phyloP scores from a whole-genome alignment of 2,797 vertebrate genomes.

The Alcedo quadribrachys region DNA sequence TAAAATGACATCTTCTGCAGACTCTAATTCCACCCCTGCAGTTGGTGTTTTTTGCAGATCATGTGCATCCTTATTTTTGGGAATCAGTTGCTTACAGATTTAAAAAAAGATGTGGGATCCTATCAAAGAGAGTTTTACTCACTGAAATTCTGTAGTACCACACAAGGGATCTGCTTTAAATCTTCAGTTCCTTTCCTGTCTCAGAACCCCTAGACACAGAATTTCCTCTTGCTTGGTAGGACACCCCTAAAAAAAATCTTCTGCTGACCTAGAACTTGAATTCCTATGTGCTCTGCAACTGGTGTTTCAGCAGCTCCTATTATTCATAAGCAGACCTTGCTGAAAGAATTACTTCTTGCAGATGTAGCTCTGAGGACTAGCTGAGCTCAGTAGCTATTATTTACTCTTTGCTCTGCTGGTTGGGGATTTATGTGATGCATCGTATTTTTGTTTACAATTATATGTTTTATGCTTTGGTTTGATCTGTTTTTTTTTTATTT shows the following conservation, averaged over 20 bases:
- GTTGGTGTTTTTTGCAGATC: not conserved
- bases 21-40: not conserved
- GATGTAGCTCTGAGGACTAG: not conserved
- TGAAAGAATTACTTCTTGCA: not conserved
- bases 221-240: not conserved
- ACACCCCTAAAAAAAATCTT: rapidly evolving
- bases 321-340: not conserved
- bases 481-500: constrained; percentile 65
- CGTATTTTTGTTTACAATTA: constrained; percentile 51
- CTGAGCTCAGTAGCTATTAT: not conserved
- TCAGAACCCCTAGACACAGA: not conserved
- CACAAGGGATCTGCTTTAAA: not conserved
- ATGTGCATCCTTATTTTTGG: not conserved
- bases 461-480: constrained; percentile 72
- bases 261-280: not conserved
- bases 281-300: not conserved
- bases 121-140: not conserved
- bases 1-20: not conserved
- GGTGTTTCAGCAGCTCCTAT: not conserved
- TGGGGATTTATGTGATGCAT: not conserved
- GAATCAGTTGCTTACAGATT: not conserved
- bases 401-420: not conserved
- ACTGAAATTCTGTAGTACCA: not conserved
- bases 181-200: not conserved
- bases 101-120: not conserved